Evolutionary conservation across 2,797 vertebrate species (phyloP).

Genomic region (Trematomus bernacchii): DNA sequence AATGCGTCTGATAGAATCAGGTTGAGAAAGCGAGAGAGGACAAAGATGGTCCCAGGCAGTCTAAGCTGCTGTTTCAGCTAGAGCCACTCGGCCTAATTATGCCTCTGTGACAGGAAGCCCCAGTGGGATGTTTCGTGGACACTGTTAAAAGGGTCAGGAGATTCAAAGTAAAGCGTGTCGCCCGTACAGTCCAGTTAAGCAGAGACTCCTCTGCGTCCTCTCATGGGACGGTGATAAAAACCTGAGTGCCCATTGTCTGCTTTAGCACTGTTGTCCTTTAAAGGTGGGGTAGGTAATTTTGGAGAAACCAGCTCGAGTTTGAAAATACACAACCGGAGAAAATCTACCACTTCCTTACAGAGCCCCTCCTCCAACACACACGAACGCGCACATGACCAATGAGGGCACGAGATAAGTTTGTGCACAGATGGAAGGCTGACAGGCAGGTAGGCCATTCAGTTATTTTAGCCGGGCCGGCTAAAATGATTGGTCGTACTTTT

Average conservation of each 20-base stretch:
- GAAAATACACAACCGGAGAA: no score
- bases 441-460: no score
- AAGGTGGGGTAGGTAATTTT: no score
- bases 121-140: slow-evolving; percentile 48
- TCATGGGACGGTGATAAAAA: slow-evolving; percentile 59
- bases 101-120: slow-evolving; percentile 67
- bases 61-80: slow-evolving; percentile 55
- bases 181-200: slow-evolving; percentile 36
- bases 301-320: no score
- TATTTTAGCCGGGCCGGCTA: no score
- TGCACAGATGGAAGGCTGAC: no score
- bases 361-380: no score
- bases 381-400: no score
- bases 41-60: slow-evolving; percentile 43
- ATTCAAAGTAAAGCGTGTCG: slow-evolving; percentile 67
- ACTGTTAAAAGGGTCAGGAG: slow-evolving; percentile 68
- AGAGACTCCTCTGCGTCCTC: slow-evolving; percentile 30
- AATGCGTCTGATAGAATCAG: slow-evolving; percentile 29
- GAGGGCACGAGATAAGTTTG: no score
- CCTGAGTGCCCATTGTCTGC: slow-evolving; percentile 26
- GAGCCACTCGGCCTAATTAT: slow-evolving; percentile 69
- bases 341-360: no score
- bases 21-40: slow-evolving; percentile 31
- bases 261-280: slow-evolving; percentile 11
- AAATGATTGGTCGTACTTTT: no score